Percentiles rank a stretch among this genome's conserved stretches.
These are phyloP conservation scores for Salvelinus sp. DNA, from an alignment of 2,113 vertebrate species.

Conservation along the genomic window DNA sequence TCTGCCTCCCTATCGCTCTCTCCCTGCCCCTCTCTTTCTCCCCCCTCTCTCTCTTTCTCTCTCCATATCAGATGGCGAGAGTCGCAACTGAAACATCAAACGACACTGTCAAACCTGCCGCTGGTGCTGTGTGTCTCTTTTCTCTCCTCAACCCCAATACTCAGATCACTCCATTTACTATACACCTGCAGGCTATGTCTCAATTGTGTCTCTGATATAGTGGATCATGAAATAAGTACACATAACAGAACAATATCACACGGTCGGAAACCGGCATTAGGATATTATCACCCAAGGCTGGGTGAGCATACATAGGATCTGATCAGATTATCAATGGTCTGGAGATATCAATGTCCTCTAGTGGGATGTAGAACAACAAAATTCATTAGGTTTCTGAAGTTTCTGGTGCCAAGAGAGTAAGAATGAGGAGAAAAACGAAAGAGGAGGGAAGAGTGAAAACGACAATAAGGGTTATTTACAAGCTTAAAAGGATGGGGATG, in stretches of 20 bases:
- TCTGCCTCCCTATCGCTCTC: conserved; percentile 16
- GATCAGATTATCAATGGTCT: conserved; percentile 4
- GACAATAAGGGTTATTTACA: not conserved
- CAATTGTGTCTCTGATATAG: conserved; percentile 18
- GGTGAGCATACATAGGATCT: not conserved
- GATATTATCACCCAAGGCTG: not conserved
- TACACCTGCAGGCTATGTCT: conserved; percentile 14
- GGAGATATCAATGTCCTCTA: not conserved
- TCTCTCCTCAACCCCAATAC: conserved; percentile 3
- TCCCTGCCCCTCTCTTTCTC: conserved; percentile 10
- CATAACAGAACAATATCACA: not conserved
- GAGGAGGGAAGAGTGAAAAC: not conserved
- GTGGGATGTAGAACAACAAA: not conserved
- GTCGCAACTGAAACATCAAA: conserved; percentile 33
- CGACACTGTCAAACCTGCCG: conserved; percentile 10
- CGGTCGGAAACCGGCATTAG: not conserved
- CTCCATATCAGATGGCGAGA: conserved; percentile 16
- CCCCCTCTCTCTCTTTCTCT: not conserved
- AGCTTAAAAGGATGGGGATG: conserved; percentile 12
- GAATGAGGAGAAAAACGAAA: not conserved
- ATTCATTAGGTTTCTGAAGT: not conserved
- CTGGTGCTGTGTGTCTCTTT: not conserved
- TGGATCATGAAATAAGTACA: not conserved
- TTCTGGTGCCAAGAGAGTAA: not conserved
- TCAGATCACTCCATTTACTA: conserved; percentile 20